Base-by-base conservation (phyloP, 2,888 invertebrate species). In the Bhutanitis thaidina region DNA sequence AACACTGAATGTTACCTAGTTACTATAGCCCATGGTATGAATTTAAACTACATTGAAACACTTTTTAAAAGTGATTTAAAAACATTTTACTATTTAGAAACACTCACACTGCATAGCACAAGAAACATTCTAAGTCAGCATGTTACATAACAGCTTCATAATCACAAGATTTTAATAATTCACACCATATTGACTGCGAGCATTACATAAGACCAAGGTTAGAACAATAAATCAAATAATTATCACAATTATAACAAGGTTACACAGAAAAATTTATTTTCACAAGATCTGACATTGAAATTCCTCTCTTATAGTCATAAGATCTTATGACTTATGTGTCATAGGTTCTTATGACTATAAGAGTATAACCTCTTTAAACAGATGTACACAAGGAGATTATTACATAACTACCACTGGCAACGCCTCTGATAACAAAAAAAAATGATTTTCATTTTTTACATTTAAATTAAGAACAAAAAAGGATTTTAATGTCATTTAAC, bases 101-200 rank as follows among this genome's bases (percentile, higher is more conserved):
- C 60, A 67, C 63, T 69, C 62, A 65, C 71, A 69, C 69, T 65
- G 71, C 69, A 68, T 67, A 68, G 62, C 68, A 69, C 66, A 69
- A 66, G 67, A 69, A 67, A 67, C 69, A 67, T 67, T 70, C 69
- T 57, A 60, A 59, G 63, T 65, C 65, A 69, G 71, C 62, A 65
- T 60, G 76, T 86, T 84, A 81, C 73, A 84, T 85, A 87, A 85
- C 76, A 76, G 67, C 64, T 71, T 70, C 60, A 62, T 61, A 69
- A 77, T 80, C 83, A 86, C 81, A 83, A 78, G 80, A 77, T 77
- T 77, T 64, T 67, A 63, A 73, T 59, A 74, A 69, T 76, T 71
- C 74, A 78, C 76, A 71, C 69, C 62, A 71, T 50, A 39, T 38
- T 65, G 60, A 53, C 52, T 52, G 55, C 46, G 38, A 51, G 39